These are phyloP conservation scores for Pachycephus smyrnensis DNA, from an alignment of 2,888 invertebrate species.

Conservation along the genomic window DNA sequence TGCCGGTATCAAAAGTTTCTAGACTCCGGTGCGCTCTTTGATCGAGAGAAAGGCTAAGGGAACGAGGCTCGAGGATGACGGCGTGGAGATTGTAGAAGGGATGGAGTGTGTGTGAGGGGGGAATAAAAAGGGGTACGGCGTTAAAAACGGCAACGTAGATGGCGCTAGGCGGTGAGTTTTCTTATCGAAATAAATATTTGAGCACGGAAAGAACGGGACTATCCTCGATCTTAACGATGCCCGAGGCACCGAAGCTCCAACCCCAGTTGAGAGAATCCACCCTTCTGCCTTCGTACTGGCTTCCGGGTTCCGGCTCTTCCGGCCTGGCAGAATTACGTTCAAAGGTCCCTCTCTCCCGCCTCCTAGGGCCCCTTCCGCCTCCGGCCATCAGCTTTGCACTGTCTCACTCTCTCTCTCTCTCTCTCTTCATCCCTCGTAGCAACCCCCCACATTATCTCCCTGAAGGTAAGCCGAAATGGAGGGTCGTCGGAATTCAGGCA, in stretches of 20 bases:
- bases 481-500: background rate
- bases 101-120: background rate
- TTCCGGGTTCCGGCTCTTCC: slow-evolving; percentile 51
- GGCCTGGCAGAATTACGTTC: slow-evolving; percentile 1
- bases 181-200: background rate
- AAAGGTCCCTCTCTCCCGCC: slow-evolving; percentile 3
- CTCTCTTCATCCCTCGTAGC: background rate
- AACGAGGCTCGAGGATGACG: background rate
- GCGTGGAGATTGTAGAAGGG: background rate
- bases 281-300: slow-evolving; percentile 53
- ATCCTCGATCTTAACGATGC: slow-evolving; percentile 49
- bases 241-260: slow-evolving; percentile 11
- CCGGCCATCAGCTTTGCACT: background rate
- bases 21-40: slow-evolving; percentile 7
- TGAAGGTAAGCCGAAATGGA: slow-evolving; percentile 3
- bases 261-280: slow-evolving; percentile 29
- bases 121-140: background rate
- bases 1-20: slow-evolving; percentile 7
- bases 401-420: background rate
- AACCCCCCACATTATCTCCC: background rate
- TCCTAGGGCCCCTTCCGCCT: background rate
- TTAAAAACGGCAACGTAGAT: background rate
- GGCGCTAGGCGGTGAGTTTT: background rate
- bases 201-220: slow-evolving; percentile 7
- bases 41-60: slow-evolving; percentile 4